These are phyloP conservation scores for Camptogramma bilineatum DNA, from an alignment of 2,888 invertebrate species.

Conservation along the genomic window DNA sequence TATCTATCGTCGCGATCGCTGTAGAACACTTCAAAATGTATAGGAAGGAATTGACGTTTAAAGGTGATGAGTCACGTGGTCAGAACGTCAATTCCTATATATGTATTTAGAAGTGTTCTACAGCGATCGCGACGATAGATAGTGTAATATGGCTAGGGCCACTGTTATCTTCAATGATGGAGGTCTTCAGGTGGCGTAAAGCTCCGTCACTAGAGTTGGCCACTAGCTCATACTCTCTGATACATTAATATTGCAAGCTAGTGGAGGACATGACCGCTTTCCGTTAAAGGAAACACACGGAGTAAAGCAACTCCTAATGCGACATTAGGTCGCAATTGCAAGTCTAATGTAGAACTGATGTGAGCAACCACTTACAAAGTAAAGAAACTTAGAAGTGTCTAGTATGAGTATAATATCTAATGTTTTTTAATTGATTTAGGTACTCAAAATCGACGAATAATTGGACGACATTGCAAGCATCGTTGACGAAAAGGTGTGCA, in stretches of 20 bases:
- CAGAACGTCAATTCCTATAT: too few relatives aligned
- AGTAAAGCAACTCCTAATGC: conserved; percentile 37
- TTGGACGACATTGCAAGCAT: too few relatives aligned
- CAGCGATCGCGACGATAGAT: too few relatives aligned
- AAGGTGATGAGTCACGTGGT: too few relatives aligned
- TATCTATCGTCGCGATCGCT: too few relatives aligned
- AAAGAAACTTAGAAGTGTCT: conserved; percentile 2
- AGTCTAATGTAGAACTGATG: conserved; percentile 7
- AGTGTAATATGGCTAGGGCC: too few relatives aligned
- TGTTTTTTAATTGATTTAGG: not conserved
- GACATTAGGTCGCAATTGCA: conserved; percentile 22
- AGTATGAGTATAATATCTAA: not conserved
- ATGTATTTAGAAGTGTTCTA: too few relatives aligned
- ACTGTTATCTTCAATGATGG: too few relatives aligned
- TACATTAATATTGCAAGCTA: conserved; percentile 11
- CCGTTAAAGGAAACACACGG: conserved; percentile 27
- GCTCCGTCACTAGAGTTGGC: not conserved
- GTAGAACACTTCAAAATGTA: too few relatives aligned
- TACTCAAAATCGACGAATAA: too few relatives aligned
- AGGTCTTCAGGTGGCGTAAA: not conserved
- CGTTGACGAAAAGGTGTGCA: too few relatives aligned
- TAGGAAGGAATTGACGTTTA: too few relatives aligned
- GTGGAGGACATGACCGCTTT: conserved; percentile 28
- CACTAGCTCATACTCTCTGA: not conserved
- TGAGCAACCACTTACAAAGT: conserved; percentile 3